Percentiles rank a stretch among this genome's conserved stretches.
These are phyloP conservation scores for Papilio aristodemus DNA, from an alignment of 1,140 invertebrate genomes.

Conservation along the genomic window DNA sequence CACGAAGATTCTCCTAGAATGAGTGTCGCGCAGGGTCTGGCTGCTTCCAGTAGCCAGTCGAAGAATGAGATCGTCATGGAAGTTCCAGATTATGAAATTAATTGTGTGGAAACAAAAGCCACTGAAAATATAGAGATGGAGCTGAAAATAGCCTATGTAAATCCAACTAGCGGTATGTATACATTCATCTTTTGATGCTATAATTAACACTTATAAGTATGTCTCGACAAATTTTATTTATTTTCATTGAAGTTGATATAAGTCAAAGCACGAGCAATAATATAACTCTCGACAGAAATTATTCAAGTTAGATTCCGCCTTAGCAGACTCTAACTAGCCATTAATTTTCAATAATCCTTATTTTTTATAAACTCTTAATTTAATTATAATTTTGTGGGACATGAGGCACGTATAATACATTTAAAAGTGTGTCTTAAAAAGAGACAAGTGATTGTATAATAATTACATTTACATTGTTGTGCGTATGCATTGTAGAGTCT, in stretches of 20 bases:
- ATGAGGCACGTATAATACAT: constrained; percentile 60
- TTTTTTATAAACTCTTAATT: constrained; percentile 36
- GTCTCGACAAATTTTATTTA: constrained; percentile 18
- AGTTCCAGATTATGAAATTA: constrained; percentile 64
- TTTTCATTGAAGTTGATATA: constrained; percentile 35
- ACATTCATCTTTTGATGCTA: neutral
- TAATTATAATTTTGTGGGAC: constrained; percentile 50
- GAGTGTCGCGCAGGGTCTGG: constrained; percentile 76
- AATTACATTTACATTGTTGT: constrained; percentile 53
- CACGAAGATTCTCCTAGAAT: constrained; percentile 78
- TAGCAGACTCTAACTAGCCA: constrained; percentile 6
- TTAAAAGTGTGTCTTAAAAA: constrained; percentile 54
- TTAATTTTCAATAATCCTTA: neutral
- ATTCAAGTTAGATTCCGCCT: constrained; percentile 6
- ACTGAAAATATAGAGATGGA: constrained; percentile 66
- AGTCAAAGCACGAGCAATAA: neutral
- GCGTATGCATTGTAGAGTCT: constrained; percentile 67
- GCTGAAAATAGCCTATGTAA: constrained; percentile 70
- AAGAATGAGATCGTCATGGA: constrained; percentile 68
- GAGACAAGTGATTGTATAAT: constrained; percentile 72
- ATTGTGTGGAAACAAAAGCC: constrained; percentile 57
- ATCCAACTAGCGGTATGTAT: constrained; percentile 66
- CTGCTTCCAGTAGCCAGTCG: constrained; percentile 69
- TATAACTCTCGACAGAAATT: neutral
- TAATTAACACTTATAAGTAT: constrained; percentile 21